These are phyloP conservation scores for Lampris incognitus DNA, from an alignment of 2,113 vertebrate genomes.

Conservation along the genomic window DNA sequence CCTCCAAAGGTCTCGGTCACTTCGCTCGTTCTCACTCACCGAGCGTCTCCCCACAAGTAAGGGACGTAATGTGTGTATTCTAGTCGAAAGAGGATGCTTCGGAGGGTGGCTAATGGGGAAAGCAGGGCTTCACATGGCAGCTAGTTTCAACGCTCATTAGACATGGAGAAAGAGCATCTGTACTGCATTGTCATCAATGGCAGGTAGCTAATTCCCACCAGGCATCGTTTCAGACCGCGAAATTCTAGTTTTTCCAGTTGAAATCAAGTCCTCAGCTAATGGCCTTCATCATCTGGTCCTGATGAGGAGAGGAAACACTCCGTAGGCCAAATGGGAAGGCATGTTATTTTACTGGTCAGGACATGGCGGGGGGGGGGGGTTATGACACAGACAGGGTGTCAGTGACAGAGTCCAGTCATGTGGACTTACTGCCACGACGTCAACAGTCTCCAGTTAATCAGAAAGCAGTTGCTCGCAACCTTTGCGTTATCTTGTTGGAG, in stretches of 20 bases:
- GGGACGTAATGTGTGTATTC: conserved; percentile 12
- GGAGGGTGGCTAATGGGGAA: background rate
- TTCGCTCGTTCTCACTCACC: conserved; percentile 18
- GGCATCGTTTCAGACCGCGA: conserved; percentile 45
- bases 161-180: conserved; percentile 57
- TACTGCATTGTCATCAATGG: conserved; percentile 50
- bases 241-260: conserved; percentile 67
- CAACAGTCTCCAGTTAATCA: conserved; percentile 50
- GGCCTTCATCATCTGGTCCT: conserved; percentile 69
- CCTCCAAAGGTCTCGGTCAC: conserved; percentile 42
- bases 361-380: conserved; percentile 47
- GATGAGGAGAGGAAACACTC: conserved; percentile 71
- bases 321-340: conserved; percentile 9
- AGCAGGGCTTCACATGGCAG: background rate
- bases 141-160: conserved; percentile 22
- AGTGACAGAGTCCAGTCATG: conserved; percentile 56
- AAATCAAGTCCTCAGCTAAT: conserved; percentile 73
- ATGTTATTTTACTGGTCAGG: conserved; percentile 38
- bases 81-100: conserved; percentile 18
- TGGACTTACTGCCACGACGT: conserved; percentile 53
- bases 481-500: conserved; percentile 16
- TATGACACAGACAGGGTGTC: conserved; percentile 61
- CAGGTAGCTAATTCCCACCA: conserved; percentile 56
- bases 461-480: conserved; percentile 17
- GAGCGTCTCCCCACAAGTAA: conserved; percentile 12